These are phyloP conservation scores for Aegithalos caudatus DNA, from an alignment of 2,113 vertebrate species.

Conservation along the genomic window DNA sequence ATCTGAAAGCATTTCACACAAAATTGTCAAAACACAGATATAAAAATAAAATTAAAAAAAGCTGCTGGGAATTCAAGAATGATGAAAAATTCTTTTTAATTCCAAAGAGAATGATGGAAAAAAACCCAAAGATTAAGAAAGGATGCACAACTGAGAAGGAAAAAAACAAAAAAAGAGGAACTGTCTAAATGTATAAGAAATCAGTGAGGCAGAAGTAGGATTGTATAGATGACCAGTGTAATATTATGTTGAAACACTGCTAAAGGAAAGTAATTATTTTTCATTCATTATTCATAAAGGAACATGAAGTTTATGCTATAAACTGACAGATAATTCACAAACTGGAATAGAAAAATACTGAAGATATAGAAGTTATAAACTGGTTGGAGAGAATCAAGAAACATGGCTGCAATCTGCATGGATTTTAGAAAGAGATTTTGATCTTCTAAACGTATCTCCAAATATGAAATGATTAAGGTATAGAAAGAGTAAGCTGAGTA, in stretches of 20 bases:
- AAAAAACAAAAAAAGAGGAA: background rate
- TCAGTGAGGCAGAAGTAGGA: background rate
- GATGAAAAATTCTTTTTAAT: background rate
- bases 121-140: background rate
- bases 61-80: background rate
- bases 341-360: background rate
- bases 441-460: background rate
- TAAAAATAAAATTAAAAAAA: background rate
- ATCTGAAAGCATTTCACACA: background rate
- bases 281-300: background rate
- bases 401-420: background rate
- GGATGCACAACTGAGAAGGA: background rate
- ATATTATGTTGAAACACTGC: background rate
- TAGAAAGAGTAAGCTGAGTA: background rate
- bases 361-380: background rate
- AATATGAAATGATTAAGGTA: background rate
- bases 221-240: background rate
- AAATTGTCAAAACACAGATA: background rate
- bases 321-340: background rate
- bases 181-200: background rate
- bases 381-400: background rate
- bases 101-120: background rate
- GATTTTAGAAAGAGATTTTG: background rate
- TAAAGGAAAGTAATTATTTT: constrained; percentile 21
- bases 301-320: background rate